phyloP scores from a whole-genome alignment of 2,888 invertebrate genomes.

The Drosophila anomelani region DNA sequence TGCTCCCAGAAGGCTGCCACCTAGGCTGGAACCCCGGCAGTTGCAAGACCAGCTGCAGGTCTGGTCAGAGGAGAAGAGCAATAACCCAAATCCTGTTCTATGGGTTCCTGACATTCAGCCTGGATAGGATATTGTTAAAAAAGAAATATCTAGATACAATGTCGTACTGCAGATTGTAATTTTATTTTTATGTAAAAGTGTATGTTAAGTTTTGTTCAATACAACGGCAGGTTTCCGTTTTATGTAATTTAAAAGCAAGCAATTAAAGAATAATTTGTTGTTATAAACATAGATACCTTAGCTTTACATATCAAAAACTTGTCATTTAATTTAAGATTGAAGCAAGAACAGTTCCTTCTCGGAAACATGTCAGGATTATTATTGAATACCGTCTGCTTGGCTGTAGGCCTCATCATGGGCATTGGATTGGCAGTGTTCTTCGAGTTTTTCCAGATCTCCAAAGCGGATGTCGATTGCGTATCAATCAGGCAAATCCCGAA shows the following conservation, averaged over 20 bases:
- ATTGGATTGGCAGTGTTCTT: not conserved
- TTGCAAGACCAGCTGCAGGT: slow-evolving; percentile 24
- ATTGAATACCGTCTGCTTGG: not conserved
- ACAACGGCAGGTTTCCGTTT: slow-evolving; percentile 7
- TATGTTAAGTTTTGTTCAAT: not conserved
- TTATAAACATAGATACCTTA: not conserved
- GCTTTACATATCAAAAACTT: not conserved
- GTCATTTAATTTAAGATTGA: not conserved
- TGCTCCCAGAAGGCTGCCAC: slow-evolving; percentile 25
- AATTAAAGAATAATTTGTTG: not conserved
- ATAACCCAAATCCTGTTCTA: slow-evolving; percentile 8
- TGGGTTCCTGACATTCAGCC: not conserved
- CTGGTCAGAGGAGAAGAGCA: slow-evolving; percentile 22
- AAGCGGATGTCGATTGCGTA: not conserved
- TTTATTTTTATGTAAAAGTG: no score
- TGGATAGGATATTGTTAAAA: no score
- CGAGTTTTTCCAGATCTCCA: not conserved
- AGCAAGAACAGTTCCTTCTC: not conserved
- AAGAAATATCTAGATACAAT: not conserved
- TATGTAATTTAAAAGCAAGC: not conserved
- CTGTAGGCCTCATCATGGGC: not conserved
- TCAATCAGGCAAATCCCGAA: not conserved
- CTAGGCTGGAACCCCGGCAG: slow-evolving; percentile 2
- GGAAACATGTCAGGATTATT: not conserved
- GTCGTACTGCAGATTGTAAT: no score